Conservation (phyloP, 2,888 invertebrate species). For the Steinernema hermaphroditum region DNA sequence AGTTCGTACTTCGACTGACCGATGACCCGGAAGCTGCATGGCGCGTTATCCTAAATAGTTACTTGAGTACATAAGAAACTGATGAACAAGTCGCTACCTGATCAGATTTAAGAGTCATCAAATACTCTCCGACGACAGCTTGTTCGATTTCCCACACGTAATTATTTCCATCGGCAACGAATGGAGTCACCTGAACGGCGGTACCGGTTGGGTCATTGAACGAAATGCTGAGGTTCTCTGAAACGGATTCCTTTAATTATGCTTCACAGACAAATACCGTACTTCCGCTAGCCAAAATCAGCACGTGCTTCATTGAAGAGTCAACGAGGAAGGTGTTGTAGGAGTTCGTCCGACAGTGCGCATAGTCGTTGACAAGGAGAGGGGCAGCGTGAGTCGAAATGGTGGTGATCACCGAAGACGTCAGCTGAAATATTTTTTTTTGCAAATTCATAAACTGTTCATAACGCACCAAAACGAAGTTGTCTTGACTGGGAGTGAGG, state of each 20-base stretch:
- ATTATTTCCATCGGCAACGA: constrained; percentile 32
- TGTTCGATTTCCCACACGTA: constrained; percentile 37
- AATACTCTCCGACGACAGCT: constrained; percentile 34
- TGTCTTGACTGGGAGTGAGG: constrained; percentile 17
- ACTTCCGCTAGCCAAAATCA: constrained; percentile 53
- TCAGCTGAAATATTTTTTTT: neutral
- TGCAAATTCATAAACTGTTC: neutral
- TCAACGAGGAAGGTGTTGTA: constrained; percentile 50
- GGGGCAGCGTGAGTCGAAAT: constrained; percentile 50
- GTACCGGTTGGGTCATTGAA: constrained; percentile 52
- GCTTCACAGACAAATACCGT: neutral
- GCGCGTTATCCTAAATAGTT: constrained; percentile 20
- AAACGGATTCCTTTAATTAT: neutral
- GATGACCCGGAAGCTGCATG: constrained; percentile 52
- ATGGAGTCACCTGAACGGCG: neutral
- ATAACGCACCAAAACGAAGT: neutral
- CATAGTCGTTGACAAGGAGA: constrained; percentile 30
- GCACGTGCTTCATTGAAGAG: constrained; percentile 44
- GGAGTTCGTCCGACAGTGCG: constrained; percentile 36
- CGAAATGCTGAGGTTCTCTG: constrained; percentile 43
- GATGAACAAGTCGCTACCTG: constrained; percentile 28
- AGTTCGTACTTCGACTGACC: constrained; percentile 53
- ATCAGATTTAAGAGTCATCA: neutral
- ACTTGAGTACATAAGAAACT: no score
- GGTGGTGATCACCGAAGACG: constrained; percentile 43